These are phyloP conservation scores for Hypselothyrea guttata DNA, from an alignment of 2,888 invertebrate genomes.

Conservation along the genomic window DNA sequence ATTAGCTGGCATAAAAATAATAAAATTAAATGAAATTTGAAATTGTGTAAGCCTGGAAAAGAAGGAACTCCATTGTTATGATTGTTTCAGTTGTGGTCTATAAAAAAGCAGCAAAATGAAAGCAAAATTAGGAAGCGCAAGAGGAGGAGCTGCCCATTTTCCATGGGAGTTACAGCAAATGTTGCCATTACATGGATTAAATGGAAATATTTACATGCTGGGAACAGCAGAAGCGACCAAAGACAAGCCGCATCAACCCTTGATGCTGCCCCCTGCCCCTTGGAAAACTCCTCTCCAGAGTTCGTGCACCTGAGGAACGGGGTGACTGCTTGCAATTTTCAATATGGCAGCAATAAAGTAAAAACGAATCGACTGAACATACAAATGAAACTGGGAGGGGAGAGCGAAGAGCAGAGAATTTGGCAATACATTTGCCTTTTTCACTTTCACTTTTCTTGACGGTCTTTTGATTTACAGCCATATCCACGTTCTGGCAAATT, in stretches of 20 bases:
- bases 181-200: slow-evolving; percentile 68
- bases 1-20: slow-evolving; percentile 49
- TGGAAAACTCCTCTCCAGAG: neutral
- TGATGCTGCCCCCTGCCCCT: slow-evolving; percentile 6
- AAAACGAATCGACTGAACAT: slow-evolving; percentile 14
- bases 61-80: slow-evolving; percentile 19
- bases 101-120: slow-evolving; percentile 12
- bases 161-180: slow-evolving; percentile 63
- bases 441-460: slow-evolving; percentile 61
- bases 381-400: slow-evolving; percentile 14
- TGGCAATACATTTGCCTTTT: neutral
- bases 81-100: slow-evolving; percentile 47
- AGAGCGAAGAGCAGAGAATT: too few relatives aligned
- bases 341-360: slow-evolving; percentile 47
- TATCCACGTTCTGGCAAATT: slow-evolving; percentile 36
- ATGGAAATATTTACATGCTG: slow-evolving; percentile 50
- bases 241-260: slow-evolving; percentile 37
- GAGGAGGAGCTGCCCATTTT: slow-evolving; percentile 46
- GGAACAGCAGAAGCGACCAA: slow-evolving; percentile 40
- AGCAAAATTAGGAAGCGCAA: too few relatives aligned
- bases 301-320: slow-evolving; percentile 50
- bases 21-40: slow-evolving; percentile 40
- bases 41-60: slow-evolving; percentile 22
- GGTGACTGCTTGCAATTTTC: slow-evolving; percentile 32
- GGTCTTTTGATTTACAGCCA: slow-evolving; percentile 59